phyloP scores from a whole-genome alignment of 1,140 invertebrate genomes.

The Danaus melanippus region DNA sequence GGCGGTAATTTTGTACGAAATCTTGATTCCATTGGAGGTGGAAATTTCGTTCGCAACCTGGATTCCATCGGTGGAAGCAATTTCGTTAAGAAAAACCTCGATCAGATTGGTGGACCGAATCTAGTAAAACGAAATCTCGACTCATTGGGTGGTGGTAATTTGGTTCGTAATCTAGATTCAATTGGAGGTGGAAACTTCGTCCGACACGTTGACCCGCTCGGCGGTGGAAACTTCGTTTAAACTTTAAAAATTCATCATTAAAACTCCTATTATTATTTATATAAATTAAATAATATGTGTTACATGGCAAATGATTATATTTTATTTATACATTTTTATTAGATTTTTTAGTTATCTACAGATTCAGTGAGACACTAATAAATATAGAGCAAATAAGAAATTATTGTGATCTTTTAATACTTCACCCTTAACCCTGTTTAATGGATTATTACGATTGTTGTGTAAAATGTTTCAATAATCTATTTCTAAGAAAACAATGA shows the following conservation, averaged over 20 bases:
- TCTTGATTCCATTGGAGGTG: conserved; percentile 57
- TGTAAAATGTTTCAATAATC: too few relatives aligned
- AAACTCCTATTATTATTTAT: too few relatives aligned
- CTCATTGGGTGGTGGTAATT: conserved; percentile 50
- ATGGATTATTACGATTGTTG: too few relatives aligned
- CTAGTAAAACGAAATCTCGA: conserved; percentile 63
- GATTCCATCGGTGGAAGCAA: conserved; percentile 63
- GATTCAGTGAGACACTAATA: too few relatives aligned
- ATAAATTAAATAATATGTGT: too few relatives aligned
- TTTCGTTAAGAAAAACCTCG: conserved; percentile 64
- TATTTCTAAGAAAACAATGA: too few relatives aligned
- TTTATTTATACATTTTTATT: too few relatives aligned
- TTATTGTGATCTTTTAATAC: too few relatives aligned
- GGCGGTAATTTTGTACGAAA: conserved; percentile 60
- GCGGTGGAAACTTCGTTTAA: conserved; percentile 47
- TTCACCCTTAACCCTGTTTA: too few relatives aligned
- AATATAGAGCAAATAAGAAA: too few relatives aligned
- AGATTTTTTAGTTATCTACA: too few relatives aligned
- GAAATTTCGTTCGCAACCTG: conserved; percentile 55
- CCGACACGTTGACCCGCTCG: conserved; percentile 17
- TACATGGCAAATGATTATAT: too few relatives aligned
- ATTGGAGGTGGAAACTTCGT: conserved; percentile 67
- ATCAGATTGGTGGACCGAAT: conserved; percentile 67
- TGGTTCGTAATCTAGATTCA: conserved; percentile 53
- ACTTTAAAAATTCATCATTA: neutral